Conservation (phyloP, 2,113 vertebrate species). For the Nothoprocta pentlandii region DNA sequence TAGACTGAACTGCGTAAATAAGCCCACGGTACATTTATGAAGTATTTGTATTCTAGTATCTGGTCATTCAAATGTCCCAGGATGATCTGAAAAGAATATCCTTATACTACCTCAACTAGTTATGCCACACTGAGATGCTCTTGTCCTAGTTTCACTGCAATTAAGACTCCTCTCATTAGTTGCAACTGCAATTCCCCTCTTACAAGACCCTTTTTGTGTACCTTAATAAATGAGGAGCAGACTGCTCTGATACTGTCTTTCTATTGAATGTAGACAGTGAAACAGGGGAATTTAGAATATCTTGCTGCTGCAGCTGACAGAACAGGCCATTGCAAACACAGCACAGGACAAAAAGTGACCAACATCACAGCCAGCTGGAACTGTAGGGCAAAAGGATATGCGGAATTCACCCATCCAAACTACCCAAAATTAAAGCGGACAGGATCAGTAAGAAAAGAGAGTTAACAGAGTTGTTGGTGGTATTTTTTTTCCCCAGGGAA, state of each 20-base stretch:
- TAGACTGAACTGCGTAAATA: not conserved
- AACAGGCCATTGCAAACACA: not conserved
- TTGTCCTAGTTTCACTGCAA: constrained; percentile 45
- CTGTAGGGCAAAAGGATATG: not conserved
- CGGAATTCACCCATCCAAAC: not conserved
- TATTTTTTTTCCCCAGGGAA: not conserved
- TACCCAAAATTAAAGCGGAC: not conserved
- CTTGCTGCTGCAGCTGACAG: not conserved
- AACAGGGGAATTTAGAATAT: not conserved
- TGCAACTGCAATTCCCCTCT: not conserved
- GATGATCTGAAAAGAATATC: constrained; percentile 29
- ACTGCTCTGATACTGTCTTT: not conserved
- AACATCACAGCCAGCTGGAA: not conserved
- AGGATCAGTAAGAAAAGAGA: not conserved
- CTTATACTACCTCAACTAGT: constrained; percentile 56
- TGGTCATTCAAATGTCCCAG: not conserved
- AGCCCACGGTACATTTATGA: not conserved
- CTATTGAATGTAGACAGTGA: not conserved
- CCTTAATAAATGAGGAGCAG: not conserved
- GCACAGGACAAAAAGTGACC: not conserved
- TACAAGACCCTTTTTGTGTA: not conserved
- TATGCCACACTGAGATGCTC: constrained; percentile 10
- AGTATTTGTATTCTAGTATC: not conserved
- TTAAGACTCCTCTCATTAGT: constrained; percentile 56
- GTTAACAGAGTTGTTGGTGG: too few relatives aligned